A percentile compares a stretch with the other conserved stretches of the same genome.
Conservation (phyloP, 2,888 invertebrate species). For the Lottia gigantea region DNA sequence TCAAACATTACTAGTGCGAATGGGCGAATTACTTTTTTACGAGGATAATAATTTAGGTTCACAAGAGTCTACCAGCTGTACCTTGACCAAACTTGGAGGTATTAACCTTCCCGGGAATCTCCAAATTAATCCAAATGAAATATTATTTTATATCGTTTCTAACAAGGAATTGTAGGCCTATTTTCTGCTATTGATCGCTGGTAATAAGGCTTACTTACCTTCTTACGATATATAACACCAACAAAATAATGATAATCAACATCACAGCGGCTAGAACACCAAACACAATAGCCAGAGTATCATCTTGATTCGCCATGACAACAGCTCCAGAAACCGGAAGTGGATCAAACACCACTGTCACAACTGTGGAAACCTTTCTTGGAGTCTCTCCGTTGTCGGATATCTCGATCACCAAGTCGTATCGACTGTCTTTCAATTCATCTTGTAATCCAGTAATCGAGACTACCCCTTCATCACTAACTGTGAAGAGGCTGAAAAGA, state of each 20-base stretch:
- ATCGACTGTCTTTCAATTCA: constrained; percentile 33
- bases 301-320: constrained; percentile 10
- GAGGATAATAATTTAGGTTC: too few relatives aligned
- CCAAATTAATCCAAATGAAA: too few relatives aligned
- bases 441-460: constrained; percentile 33
- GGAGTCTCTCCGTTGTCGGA: constrained; percentile 44
- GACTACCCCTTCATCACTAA: constrained; percentile 41
- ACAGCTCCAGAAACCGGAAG: constrained; percentile 9
- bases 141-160: too few relatives aligned
- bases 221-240: constrained; percentile 43
- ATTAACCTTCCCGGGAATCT: too few relatives aligned
- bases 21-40: not conserved
- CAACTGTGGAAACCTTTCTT: constrained; percentile 35
- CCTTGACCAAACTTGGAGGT: too few relatives aligned
- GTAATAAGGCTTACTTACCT: constrained; percentile 30
- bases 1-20: constrained; percentile 1
- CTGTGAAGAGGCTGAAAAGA: constrained; percentile 45
- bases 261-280: constrained; percentile 28
- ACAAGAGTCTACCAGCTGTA: too few relatives aligned
- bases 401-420: constrained; percentile 44
- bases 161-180: too few relatives aligned
- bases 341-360: constrained; percentile 46
- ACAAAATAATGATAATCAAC: constrained; percentile 40
- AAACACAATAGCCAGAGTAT: constrained; percentile 20
- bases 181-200: not conserved